Evolutionary conservation across 2,113 vertebrate genomes (phyloP).

Genomic region (Neogobius melanostomus): DNA sequence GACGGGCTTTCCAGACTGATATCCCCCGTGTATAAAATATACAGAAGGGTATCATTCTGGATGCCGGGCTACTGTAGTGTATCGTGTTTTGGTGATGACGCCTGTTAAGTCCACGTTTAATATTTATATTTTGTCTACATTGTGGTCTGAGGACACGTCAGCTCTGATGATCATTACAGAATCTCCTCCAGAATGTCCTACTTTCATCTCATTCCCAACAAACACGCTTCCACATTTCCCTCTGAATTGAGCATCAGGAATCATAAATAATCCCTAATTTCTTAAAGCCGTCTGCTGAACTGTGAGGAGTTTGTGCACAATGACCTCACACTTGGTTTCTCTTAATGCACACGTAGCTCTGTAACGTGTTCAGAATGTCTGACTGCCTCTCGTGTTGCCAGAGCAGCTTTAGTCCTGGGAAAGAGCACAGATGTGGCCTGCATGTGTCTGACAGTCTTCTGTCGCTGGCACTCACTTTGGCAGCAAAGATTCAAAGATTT

Average conservation of each 20-base stretch:
- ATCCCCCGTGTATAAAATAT: too few species aligned
- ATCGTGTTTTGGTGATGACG: too few species aligned
- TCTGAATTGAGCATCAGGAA: not conserved
- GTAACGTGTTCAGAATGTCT: too few species aligned
- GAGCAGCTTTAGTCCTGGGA: not conserved
- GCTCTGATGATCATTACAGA: not conserved
- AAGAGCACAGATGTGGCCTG: not conserved
- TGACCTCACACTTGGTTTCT: too few species aligned
- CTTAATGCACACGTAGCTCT: too few species aligned
- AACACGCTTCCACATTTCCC: not conserved
- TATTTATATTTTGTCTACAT: too few species aligned
- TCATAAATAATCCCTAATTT: not conserved
- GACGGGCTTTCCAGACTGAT: too few species aligned
- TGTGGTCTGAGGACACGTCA: not conserved
- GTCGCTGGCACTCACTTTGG: not conserved
- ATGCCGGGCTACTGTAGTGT: too few species aligned
- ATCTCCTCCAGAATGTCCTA: not conserved
- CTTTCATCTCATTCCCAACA: not conserved
- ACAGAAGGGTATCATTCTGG: too few species aligned
- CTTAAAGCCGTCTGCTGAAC: not conserved
- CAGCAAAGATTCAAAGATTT: not conserved
- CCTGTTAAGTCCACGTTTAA: too few species aligned
- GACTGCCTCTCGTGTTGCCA: not conserved
- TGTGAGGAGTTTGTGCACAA: not conserved
- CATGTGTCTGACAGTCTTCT: not conserved